phyloP scores from a whole-genome alignment of 2,888 invertebrate species.

The Apotomis turbidana region DNA sequence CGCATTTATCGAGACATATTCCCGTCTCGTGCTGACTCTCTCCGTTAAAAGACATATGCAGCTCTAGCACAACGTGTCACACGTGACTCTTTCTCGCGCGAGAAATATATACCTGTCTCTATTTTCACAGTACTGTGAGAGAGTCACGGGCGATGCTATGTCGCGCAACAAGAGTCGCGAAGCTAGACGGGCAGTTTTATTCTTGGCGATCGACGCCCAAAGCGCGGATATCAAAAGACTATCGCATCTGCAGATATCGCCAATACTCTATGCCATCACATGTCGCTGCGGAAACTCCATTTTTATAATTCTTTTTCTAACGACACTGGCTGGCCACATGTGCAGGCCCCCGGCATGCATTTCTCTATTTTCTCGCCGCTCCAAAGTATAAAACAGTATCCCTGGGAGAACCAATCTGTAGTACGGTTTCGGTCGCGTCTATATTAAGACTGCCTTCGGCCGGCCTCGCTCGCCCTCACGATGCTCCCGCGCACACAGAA shows the following conservation, averaged over 20 bases:
- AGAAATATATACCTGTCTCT: too few relatives aligned
- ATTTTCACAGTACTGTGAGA: too few relatives aligned
- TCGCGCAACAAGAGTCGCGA: too few relatives aligned
- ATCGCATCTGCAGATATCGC: constrained; percentile 10
- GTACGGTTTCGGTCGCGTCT: constrained; percentile 75
- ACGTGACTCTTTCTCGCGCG: too few relatives aligned
- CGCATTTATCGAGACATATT: too few relatives aligned
- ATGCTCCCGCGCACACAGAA: constrained; percentile 74
- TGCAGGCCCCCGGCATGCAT: constrained; percentile 54
- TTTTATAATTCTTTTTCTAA: constrained; percentile 48
- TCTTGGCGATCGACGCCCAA: not conserved
- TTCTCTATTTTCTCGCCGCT: constrained; percentile 53
- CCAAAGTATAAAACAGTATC: constrained; percentile 67
- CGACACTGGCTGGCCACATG: constrained; percentile 48
- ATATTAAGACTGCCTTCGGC: constrained; percentile 76
- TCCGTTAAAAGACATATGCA: too few relatives aligned
- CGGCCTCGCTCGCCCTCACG: constrained; percentile 64
- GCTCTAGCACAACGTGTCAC: too few relatives aligned
- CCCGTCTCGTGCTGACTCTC: not conserved
- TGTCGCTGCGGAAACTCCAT: constrained; percentile 42
- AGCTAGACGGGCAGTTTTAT: too few relatives aligned
- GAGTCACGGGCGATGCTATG: too few relatives aligned
- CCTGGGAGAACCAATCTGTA: constrained; percentile 68
- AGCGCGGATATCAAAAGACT: not conserved
- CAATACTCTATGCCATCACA: constrained; percentile 18